Evolutionary conservation across 2,113 vertebrate species (phyloP).

Genomic region (Sander lucioperca): DNA sequence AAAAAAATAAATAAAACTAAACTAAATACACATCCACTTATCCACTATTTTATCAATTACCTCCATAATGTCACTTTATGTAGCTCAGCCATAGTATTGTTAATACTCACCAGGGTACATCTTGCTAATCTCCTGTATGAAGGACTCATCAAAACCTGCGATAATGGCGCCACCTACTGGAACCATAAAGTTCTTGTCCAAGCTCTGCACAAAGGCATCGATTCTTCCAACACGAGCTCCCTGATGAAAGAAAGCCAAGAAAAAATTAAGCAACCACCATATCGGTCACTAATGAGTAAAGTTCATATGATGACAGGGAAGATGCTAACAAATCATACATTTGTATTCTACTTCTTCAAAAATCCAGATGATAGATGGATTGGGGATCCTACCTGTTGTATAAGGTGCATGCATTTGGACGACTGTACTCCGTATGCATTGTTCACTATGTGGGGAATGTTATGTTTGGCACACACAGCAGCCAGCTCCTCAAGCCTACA

Average conservation of each 20-base stretch:
- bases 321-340: neutral
- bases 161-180: slow-evolving; percentile 98
- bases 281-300: neutral
- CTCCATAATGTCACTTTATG: too few relatives aligned
- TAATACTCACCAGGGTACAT: slow-evolving; percentile 93
- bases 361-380: neutral
- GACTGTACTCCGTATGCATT: slow-evolving; percentile 97
- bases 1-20: neutral
- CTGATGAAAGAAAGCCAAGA: slow-evolving; percentile 70
- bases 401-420: slow-evolving; percentile 98
- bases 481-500: slow-evolving; percentile 93
- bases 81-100: neutral
- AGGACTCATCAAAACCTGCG: slow-evolving; percentile 93
- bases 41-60: neutral
- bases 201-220: slow-evolving; percentile 97
- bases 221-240: slow-evolving; percentile 93
- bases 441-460: slow-evolving; percentile 95
- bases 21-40: neutral
- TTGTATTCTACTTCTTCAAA: neutral
- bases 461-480: slow-evolving; percentile 88
- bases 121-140: slow-evolving; percentile 96
- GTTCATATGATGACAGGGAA: neutral
- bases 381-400: slow-evolving; percentile 89
- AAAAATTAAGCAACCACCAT: neutral
- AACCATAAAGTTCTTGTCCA: slow-evolving; percentile 99